Base-by-base conservation (phyloP, 92 coral and sea anemone species). In the Epizoanthus illoricatus region DNA sequence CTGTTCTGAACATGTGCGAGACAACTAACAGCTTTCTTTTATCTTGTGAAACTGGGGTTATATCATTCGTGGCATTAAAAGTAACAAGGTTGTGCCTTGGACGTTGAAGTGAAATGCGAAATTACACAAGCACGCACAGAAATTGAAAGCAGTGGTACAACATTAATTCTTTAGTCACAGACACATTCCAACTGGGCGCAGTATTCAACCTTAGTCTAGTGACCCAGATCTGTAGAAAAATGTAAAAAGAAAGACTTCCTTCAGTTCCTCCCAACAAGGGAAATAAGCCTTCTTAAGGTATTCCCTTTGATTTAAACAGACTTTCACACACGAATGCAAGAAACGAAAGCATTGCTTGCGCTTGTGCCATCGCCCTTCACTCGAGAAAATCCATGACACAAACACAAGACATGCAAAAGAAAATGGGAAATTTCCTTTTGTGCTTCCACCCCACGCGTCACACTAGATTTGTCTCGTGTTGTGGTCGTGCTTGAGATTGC, bases 221-320 rank as follows among this genome's bases (percentile, higher is more conserved):
- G 13, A 11, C 2, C 56, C 56, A 11, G 56, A 52, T 52, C 56
- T 52, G 16, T 52, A 52, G 28, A 56, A 71, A 24, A 28, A 70
- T 83, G 61, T 71, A 71, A 42, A 71, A 71, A 59, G 71, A 42
- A 76, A 67, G 65, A 60, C 65, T 57, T 60, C 20, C 10, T 45
- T 33, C 65, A 12, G 56, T 54, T 60, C 23, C 62, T 58, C 52
- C 23, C 71, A 71, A 69, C 65, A 58, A 66, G 62, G 55, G 40
- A 39, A 33, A n/a, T 5, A 69, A 0, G 40, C 74, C 8, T 0
- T 3, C 9, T 33, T 17, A 28, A 28, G 36, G 36, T 28, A 1
- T 28, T 28, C 36, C 36, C 36, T 28, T 28, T 28, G 36, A 28
- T 28, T 28, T 28, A 28, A 28, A 28, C 36, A 28, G 36, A 28